Conservation (phyloP, 2,888 invertebrate species). For the Ectobius pallidus region DNA sequence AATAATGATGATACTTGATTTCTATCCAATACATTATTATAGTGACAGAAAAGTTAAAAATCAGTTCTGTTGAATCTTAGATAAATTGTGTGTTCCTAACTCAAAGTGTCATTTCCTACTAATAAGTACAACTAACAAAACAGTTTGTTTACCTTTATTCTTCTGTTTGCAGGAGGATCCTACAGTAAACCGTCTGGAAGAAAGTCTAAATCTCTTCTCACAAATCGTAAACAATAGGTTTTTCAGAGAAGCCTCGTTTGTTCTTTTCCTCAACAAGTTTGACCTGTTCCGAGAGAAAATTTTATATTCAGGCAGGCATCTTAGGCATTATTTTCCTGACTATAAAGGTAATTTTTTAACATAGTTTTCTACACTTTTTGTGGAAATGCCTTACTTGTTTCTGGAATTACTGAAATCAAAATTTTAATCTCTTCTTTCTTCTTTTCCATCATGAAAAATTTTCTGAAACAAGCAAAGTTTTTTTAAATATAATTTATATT, state of each 20-base stretch:
- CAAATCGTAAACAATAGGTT: constrained; percentile 70
- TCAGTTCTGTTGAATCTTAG: no score
- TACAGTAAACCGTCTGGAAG: constrained; percentile 65
- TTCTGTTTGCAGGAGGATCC: constrained; percentile 61
- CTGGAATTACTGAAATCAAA: no score
- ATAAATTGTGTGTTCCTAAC: no score
- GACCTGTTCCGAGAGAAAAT: constrained; percentile 70
- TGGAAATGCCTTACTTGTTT: no score
- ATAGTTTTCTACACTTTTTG: no score
- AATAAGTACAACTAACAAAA: neutral
- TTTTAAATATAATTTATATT: no score
- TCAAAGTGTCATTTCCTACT: neutral
- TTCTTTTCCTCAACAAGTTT: constrained; percentile 68
- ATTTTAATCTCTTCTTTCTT: neutral
- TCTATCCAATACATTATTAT: no score
- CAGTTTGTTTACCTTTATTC: no score
- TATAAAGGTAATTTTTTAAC: constrained; percentile 62
- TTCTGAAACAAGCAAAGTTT: no score
- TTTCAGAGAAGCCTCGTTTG: constrained; percentile 66
- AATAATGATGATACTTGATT: no score
- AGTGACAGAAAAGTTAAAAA: no score
- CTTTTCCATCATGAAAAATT: no score
- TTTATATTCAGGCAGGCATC: constrained; percentile 64
- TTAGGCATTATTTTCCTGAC: constrained; percentile 65
- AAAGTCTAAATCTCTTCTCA: constrained; percentile 67